Base-by-base conservation (phyloP, 1,140 invertebrate species). In the Ceratosolen solmsi region DNA sequence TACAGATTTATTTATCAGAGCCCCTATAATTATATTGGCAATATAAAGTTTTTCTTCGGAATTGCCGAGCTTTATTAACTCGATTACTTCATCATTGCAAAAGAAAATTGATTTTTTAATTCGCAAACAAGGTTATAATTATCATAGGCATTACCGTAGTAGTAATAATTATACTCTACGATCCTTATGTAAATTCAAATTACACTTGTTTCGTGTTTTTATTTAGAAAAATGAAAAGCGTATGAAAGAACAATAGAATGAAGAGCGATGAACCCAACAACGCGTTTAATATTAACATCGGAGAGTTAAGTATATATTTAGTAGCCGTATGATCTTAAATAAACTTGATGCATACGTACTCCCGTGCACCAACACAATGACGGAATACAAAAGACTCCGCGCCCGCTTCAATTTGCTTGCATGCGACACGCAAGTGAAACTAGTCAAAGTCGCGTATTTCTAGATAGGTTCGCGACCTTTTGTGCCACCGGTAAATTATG, bases 351-450 rank as follows among this genome's bases (percentile, higher is more conserved):
- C 11, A 9, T 11, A 71, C 46, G 51, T 22, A 58, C 11, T 13
- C 36, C 11, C 0, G n/a, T 17, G 63, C 60, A 63, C 8, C 22
- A 41, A 33, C 27, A 30, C 58, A 30, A 46, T 30, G 41, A 30
- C 38, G 9, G 33, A 36, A 27, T 56, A 74, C 54, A 78, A 49
- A 77, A 27, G 49, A 78, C 41, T 56, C 2, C 46, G n/a, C 9
- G 11, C 30, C n/a, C 27, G 30, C 54, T 46, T 49, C 54, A 15
- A 11, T 60, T 49, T n/a, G 27, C 70, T 80, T 30, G 80, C 80
- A 81, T 81, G 80, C 49, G 73, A 76, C 80, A 81, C 80, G 80
- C 80, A 76, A 81, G n/a, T 54, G 22, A 36, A 22, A 74, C n/a
- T 58, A 74, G 56, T 63, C 70, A 65, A 74, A 74, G 56, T 41